Evolutionary conservation across 2,888 invertebrate genomes (phyloP).

Genomic region (Liodrosophila aerea): DNA sequence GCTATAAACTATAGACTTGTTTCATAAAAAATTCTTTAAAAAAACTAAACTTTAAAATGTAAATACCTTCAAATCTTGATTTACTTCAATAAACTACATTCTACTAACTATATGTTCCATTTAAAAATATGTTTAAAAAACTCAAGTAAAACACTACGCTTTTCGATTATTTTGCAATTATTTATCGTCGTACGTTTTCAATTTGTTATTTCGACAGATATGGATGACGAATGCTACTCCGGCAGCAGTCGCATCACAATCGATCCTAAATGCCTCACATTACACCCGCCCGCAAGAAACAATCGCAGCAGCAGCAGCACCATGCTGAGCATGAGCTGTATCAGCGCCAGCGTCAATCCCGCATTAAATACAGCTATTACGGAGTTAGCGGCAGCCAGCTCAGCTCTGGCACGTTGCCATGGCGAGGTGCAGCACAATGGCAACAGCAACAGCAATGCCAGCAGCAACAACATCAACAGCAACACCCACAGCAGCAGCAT

Average conservation of each 20-base stretch:
- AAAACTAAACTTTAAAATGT: too few species aligned
- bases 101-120: too few species aligned
- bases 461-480: conserved; percentile 25
- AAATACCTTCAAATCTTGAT: too few species aligned
- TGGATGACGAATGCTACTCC: conserved; percentile 95
- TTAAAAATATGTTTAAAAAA: too few species aligned
- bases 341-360: conserved; percentile 51
- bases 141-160: too few species aligned
- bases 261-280: conserved; percentile 75
- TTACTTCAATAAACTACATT: too few species aligned
- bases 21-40: too few species aligned
- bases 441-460: conserved; percentile 21
- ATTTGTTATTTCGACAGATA: conserved; percentile 84
- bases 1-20: too few species aligned
- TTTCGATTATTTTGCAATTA: too few species aligned
- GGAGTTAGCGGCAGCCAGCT: conserved; percentile 46
- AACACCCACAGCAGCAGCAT: neutral
- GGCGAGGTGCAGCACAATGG: conserved; percentile 29
- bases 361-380: conserved; percentile 56
- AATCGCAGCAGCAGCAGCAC: conserved; percentile 43
- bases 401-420: conserved; percentile 20
- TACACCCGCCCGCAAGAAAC: conserved; percentile 59
- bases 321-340: conserved; percentile 54
- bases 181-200: neutral
- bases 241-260: conserved; percentile 82